Percentiles rank a stretch among this genome's conserved stretches.
Conservation (phyloP, 1,140 invertebrate genomes). For the Pinna nobilis region DNA sequence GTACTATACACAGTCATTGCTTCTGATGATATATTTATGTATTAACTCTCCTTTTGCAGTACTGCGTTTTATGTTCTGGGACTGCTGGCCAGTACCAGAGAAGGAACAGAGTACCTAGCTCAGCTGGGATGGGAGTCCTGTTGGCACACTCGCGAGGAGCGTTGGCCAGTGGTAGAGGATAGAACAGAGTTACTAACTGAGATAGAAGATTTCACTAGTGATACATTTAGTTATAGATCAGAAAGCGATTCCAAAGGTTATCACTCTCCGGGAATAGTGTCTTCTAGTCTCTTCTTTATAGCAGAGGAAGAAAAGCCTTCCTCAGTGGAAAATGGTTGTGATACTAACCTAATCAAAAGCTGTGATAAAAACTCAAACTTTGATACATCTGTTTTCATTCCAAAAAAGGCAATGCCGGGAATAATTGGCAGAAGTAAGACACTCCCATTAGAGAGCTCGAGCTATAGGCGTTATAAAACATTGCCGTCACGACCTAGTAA, state of each 20-base stretch:
- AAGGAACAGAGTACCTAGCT: conserved; percentile 85
- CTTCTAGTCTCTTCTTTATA: conserved; percentile 43
- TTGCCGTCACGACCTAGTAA: conserved; percentile 20
- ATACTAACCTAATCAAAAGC: conserved; percentile 24
- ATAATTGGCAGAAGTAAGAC: conserved; percentile 39
- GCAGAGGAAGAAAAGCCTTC: conserved; percentile 38
- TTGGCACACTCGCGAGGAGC: conserved; percentile 82
- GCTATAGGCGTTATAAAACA: conserved; percentile 23
- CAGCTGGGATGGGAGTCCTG: conserved; percentile 89
- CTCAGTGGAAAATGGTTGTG: conserved; percentile 33
- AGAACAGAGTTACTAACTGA: conserved; percentile 67
- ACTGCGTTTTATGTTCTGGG: conserved; percentile 92
- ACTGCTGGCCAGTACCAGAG: conserved; percentile 86
- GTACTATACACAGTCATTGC: background rate
- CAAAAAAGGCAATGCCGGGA: too few species aligned
- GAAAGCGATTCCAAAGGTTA: conserved; percentile 29
- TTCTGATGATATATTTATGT: conserved; percentile 1
- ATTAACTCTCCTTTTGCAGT: conserved; percentile 60
- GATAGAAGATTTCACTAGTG: conserved; percentile 49
- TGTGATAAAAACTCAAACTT: conserved; percentile 43
- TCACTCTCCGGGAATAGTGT: conserved; percentile 27
- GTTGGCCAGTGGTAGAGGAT: conserved; percentile 88
- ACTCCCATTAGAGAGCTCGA: conserved; percentile 20
- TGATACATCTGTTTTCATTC: conserved; percentile 34
- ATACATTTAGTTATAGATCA: conserved; percentile 24